Percentiles rank a stretch among this genome's conserved stretches.
phyloP scores from a whole-genome alignment of 2,888 invertebrate genomes.

The Latrodectus elegans region DNA sequence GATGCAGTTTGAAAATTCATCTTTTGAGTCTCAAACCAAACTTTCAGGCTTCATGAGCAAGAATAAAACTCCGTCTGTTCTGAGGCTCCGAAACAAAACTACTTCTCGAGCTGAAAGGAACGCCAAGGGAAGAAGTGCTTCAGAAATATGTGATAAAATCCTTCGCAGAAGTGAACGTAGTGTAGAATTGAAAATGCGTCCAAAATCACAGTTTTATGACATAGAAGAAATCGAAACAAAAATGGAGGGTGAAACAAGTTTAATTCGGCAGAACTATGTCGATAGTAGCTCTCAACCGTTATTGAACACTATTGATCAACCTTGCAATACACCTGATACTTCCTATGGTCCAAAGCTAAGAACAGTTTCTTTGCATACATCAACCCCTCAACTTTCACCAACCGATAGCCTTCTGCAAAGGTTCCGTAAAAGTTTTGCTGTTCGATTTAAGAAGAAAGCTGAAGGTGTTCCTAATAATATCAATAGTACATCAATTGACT shows the following conservation, averaged over 20 bases:
- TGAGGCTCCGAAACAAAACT: conserved; percentile 43
- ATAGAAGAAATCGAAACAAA: conserved; percentile 32
- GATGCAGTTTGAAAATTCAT: conserved; percentile 32
- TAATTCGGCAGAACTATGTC: conserved; percentile 20
- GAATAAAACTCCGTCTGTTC: conserved; percentile 34
- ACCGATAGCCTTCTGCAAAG: conserved; percentile 81
- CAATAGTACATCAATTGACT: not conserved
- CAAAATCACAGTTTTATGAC: conserved; percentile 64
- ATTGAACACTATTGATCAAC: conserved; percentile 37
- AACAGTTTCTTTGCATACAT: conserved; percentile 47
- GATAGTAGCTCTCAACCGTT: conserved; percentile 55
- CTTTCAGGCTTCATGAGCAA: conserved; percentile 29
- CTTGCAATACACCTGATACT: conserved; percentile 21
- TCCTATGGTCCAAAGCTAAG: conserved; percentile 11
- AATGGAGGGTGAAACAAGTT: conserved; percentile 16
- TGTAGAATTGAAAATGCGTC: conserved; percentile 40
- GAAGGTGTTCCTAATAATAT: conserved; percentile 24
- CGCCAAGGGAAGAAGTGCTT: conserved; percentile 59
- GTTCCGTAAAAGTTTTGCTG: conserved; percentile 82
- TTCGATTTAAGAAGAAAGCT: conserved; percentile 78
- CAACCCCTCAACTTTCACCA: conserved; percentile 53
- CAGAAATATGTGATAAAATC: conserved; percentile 42
- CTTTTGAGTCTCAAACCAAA: conserved; percentile 13
- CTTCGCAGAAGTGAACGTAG: conserved; percentile 18
- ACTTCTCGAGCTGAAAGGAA: conserved; percentile 60